Evolutionary conservation across 2,888 invertebrate genomes (phyloP), one percentile per base, ranked within the genome.

Genomic region (Apotomis capreana): DNA sequence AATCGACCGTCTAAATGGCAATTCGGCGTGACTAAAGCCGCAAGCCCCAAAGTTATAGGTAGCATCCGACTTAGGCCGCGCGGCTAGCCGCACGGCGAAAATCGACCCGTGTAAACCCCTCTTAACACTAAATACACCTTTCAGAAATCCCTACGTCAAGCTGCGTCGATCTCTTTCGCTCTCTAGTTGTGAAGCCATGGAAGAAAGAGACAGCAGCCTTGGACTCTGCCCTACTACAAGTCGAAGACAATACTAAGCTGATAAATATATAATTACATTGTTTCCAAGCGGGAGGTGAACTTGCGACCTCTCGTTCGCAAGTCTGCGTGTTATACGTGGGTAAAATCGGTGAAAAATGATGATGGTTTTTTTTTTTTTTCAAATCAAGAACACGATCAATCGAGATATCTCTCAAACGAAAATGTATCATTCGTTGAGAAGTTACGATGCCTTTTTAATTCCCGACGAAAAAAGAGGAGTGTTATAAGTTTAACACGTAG

Each of bases 1-100:
- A 80, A 77, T 79, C 80, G 75, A 78, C 79, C 75, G 58, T 81
- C 76, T 81, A 78, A 79, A 80, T 80, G 79, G 78, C 81, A 81
- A 80, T 81, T 80, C 79, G 79, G 77, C 79, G 44, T 8, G 44
- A 44, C 8, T 44, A 44, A 8, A 8, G 26, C 26, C 26, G 26
- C 26, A 26, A 26, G 26, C 26, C 26, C 26, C 26, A 26, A 26
- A 26, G 26, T 26, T 26, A 15, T 15, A 2, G 26, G 26, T 26
- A 26, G 26, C 26, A 26, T 26, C 26, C 44, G 5, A 44, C 8
- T 44, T 44, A 44, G 44, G 8, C 44, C 6, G 44, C 8, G 6
- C 6, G 8, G 5, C 8, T 44, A 26, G 49, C 79, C 81, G 80
- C 80, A 83, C 80, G 79, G 80, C 80, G 78, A 82, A 81, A 82